A percentile compares a stretch with the other conserved stretches of the same genome.
These are phyloP conservation scores for Melanotaenia duboulayi DNA, from an alignment of 2,113 vertebrate genomes.

Conservation along the genomic window DNA sequence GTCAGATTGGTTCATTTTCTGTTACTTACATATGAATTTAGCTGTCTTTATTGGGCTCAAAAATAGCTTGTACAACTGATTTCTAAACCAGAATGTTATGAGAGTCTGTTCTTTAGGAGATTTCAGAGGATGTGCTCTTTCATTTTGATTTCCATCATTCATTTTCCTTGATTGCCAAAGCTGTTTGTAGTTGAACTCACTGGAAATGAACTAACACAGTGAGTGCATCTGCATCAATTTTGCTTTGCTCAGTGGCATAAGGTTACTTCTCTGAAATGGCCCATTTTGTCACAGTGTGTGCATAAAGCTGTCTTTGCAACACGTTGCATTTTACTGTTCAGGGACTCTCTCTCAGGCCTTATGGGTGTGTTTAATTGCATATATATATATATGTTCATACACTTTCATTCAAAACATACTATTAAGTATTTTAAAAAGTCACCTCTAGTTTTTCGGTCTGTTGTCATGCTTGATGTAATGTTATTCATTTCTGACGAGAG, in stretches of 20 bases:
- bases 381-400: neutral
- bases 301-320: neutral
- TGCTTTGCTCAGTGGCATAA: conserved; percentile 12
- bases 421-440: neutral
- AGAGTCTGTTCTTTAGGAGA: no score
- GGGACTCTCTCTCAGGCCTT: neutral
- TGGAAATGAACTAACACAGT: neutral
- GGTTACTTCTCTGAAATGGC: conserved; percentile 7
- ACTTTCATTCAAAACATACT: conserved; percentile 1
- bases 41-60: neutral
- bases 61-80: neutral
- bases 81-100: neutral
- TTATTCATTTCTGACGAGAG: conserved; percentile 17
- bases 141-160: neutral
- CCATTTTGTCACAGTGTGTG: conserved; percentile 32
- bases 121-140: no score
- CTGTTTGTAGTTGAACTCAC: neutral
- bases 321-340: conserved; percentile 21
- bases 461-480: neutral
- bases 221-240: neutral
- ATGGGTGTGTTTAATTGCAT: neutral
- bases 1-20: neutral
- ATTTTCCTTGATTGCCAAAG: neutral
- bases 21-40: neutral
- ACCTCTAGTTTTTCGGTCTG: conserved; percentile 14